Evolutionary conservation across 2,797 vertebrate genomes (phyloP).

Genomic region (Brachyrhaphis roseni): DNA sequence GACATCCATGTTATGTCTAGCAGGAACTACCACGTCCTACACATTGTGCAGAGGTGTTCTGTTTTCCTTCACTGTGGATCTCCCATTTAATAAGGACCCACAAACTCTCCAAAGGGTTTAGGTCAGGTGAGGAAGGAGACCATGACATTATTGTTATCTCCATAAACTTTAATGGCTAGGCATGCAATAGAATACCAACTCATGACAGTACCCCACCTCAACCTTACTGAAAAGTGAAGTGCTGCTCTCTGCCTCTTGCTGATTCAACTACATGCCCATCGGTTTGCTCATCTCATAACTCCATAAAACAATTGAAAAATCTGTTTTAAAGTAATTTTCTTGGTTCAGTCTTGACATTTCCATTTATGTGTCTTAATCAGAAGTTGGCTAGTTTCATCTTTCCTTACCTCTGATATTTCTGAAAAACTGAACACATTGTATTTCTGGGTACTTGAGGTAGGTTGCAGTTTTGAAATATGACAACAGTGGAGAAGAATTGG

Average conservation of each 20-base stretch:
- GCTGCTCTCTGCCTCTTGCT: neutral
- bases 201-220: neutral
- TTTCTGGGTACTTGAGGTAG: neutral
- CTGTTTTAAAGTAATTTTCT: neutral
- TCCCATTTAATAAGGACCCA: neutral
- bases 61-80: neutral
- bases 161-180: neutral
- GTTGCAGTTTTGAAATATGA: neutral
- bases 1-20: neutral
- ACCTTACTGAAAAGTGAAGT: neutral
- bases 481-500: neutral
- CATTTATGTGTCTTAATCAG: neutral
- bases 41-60: neutral
- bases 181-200: neutral
- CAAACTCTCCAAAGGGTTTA: neutral
- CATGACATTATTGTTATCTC: neutral
- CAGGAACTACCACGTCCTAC: neutral
- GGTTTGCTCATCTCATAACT: neutral
- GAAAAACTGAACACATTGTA: neutral
- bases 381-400: neutral
- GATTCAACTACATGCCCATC: neutral
- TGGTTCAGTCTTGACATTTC: neutral
- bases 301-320: neutral
- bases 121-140: neutral
- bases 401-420: neutral